Conservation (phyloP, 2,113 vertebrate species). For the Sinocyclocheilus anshuiensis region DNA sequence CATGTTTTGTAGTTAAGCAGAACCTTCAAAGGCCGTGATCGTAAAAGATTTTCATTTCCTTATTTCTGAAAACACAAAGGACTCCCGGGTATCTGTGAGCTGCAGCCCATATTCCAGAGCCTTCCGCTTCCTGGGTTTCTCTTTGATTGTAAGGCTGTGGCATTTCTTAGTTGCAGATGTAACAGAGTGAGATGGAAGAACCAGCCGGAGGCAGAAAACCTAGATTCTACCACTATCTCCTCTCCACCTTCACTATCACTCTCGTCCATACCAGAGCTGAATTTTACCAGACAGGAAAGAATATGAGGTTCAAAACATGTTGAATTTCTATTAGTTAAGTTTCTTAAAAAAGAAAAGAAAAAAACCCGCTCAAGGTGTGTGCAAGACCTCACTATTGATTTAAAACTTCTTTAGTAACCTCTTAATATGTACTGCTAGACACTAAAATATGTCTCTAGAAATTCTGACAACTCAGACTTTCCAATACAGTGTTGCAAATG, state of each 20-base stretch:
- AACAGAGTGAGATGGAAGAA: constrained; percentile 24
- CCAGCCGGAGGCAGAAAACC: constrained; percentile 45
- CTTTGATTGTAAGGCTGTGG: constrained; percentile 18
- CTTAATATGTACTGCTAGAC: not conserved
- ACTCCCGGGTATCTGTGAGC: not conserved
- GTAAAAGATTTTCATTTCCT: not conserved
- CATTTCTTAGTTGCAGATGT: constrained; percentile 19
- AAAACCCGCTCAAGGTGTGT: not conserved
- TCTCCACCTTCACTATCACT: too few species aligned
- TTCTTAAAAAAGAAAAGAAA: not conserved
- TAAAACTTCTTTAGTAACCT: not conserved
- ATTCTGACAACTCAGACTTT: not conserved
- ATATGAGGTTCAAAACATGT: not conserved
- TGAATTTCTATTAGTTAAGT: not conserved
- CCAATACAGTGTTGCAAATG: not conserved
- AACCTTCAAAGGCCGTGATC: not conserved
- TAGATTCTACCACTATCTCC: not conserved
- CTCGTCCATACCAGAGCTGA: not conserved
- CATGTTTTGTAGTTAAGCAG: not conserved
- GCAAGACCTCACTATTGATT: not conserved
- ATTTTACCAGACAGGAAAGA: not conserved
- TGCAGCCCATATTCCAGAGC: not conserved
- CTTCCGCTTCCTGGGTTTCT: not conserved
- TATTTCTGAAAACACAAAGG: constrained; percentile 6
- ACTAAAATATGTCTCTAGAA: not conserved